A percentile compares a stretch with the other conserved stretches of the same genome.
Conservation (phyloP, 2,797 vertebrate species). For the Lemur catta region DNA sequence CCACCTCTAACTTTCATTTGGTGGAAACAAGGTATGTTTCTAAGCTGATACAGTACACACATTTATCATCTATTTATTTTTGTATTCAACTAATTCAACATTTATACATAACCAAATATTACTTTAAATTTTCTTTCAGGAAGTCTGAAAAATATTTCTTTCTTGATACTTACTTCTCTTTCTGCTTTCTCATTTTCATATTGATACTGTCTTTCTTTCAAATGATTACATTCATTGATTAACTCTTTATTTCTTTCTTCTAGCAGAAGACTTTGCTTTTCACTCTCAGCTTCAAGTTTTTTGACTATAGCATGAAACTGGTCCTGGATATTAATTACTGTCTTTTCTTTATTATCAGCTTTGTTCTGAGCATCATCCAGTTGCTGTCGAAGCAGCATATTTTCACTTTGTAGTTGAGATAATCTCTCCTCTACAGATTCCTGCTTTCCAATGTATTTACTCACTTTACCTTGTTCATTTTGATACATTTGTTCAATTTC, state of each 20-base stretch:
- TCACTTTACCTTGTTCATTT: constrained; percentile 86
- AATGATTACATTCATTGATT: constrained; percentile 85
- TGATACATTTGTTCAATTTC: constrained; percentile 88
- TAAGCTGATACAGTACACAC: neutral
- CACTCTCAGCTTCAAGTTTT: constrained; percentile 90
- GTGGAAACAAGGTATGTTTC: neutral
- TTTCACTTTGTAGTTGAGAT: constrained; percentile 92
- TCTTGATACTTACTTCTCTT: constrained; percentile 89
- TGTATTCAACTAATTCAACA: neutral
- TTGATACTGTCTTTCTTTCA: constrained; percentile 90
- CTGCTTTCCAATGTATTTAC: constrained; percentile 87
- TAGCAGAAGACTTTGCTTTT: constrained; percentile 89
- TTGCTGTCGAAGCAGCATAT: constrained; percentile 91
- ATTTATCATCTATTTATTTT: neutral
- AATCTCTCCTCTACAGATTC: constrained; percentile 92
- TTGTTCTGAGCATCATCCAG: constrained; percentile 92
- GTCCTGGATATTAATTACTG: constrained; percentile 91
- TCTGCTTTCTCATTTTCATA: constrained; percentile 92
- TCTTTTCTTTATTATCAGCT: constrained; percentile 90
- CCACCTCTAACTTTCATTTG: neutral
- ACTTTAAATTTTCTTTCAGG: neutral
- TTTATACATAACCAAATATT: neutral
- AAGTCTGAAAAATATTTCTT: neutral
- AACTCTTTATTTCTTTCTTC: constrained; percentile 94
- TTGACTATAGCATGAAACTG: constrained; percentile 90